Evolutionary conservation across 2,888 invertebrate genomes (phyloP).

Genomic region (Trachelus tabidus): DNA sequence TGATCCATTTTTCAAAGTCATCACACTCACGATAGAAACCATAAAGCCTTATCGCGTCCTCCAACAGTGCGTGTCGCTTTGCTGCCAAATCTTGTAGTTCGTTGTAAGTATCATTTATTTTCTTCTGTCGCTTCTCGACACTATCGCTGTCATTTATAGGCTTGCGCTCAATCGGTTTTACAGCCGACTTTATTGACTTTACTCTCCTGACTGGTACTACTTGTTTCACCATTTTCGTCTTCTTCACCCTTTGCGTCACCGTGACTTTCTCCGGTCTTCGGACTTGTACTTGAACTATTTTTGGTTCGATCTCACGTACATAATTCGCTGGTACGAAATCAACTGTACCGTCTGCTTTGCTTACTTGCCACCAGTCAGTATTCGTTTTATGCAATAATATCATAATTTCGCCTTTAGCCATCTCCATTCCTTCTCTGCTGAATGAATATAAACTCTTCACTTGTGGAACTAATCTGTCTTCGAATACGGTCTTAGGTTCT

Average conservation of each 20-base stretch:
- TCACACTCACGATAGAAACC: conserved; percentile 97
- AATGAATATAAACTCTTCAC: conserved; percentile 90
- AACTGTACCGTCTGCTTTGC: conserved; percentile 90
- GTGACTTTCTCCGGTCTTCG: conserved; percentile 87
- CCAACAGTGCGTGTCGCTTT: conserved; percentile 84
- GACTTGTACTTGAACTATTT: conserved; percentile 83
- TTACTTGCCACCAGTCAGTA: conserved; percentile 99
- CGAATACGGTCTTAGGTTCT: conserved; percentile 87
- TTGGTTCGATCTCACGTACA: conserved; percentile 90
- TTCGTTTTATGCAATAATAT: conserved; percentile 94
- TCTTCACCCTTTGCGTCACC: conserved; percentile 87
- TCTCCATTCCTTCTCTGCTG: conserved; percentile 91
- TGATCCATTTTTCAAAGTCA: conserved; percentile 97
- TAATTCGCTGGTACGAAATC: conserved; percentile 99
- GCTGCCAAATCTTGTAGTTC: conserved; percentile 84
- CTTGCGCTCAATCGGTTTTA: conserved; percentile 59
- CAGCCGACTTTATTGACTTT: conserved; percentile 66
- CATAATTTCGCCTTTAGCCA: conserved; percentile 93
- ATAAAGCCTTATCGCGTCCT: conserved; percentile 92
- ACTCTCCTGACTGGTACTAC: conserved; percentile 82
- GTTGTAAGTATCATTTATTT: conserved; percentile 84
- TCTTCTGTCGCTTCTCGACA: conserved; percentile 82
- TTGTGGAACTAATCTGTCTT: conserved; percentile 89
- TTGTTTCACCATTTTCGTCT: conserved; percentile 88
- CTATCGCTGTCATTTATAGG: conserved; percentile 75